These are phyloP conservation scores for Nibea coibor DNA, from an alignment of 2,113 vertebrate genomes.

Conservation along the genomic window DNA sequence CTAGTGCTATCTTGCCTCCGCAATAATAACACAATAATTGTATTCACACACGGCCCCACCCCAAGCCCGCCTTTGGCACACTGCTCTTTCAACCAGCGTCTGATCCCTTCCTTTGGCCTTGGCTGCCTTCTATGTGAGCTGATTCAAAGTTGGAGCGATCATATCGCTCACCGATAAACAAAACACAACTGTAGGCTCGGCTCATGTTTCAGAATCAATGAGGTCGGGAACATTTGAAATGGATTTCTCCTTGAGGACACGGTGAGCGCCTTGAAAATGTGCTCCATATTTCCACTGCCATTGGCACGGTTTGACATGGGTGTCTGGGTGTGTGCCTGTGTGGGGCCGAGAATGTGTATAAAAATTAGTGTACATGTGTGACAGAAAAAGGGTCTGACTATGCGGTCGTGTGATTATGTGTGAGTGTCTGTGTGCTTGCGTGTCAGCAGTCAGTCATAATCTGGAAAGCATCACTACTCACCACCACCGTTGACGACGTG, in stretches of 20 bases:
- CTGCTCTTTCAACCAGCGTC: conserved; percentile 52
- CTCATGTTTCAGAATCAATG: conserved; percentile 52
- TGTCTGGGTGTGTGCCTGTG: conserved; percentile 58
- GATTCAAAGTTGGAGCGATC: conserved; percentile 51
- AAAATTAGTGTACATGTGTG: conserved; percentile 70
- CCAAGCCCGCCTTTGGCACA: conserved; percentile 5
- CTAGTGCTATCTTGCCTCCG: conserved; percentile 60
- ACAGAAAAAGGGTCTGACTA: conserved; percentile 63
- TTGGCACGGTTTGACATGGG: conserved; percentile 49
- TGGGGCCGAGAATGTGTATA: conserved; percentile 66
- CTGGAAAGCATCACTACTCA: conserved; percentile 81
- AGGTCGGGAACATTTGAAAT: conserved; percentile 52
- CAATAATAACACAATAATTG: conserved; percentile 72
- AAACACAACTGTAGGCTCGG: conserved; percentile 52
- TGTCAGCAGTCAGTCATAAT: conserved; percentile 71
- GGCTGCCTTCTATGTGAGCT: conserved; percentile 19
- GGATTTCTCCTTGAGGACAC: conserved; percentile 51
- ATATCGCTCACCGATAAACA: conserved; percentile 60
- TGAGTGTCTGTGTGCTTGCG: conserved; percentile 34
- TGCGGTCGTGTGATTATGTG: conserved; percentile 69
- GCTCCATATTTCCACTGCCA: conserved; percentile 57
- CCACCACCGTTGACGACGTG: conserved; percentile 69
- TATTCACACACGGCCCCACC: conserved; percentile 48
- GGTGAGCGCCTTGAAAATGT: conserved; percentile 42
- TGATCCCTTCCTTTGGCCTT: conserved; percentile 33